Conservation (phyloP, 2,888 invertebrate species). For the Habrosyne pyritoides region DNA sequence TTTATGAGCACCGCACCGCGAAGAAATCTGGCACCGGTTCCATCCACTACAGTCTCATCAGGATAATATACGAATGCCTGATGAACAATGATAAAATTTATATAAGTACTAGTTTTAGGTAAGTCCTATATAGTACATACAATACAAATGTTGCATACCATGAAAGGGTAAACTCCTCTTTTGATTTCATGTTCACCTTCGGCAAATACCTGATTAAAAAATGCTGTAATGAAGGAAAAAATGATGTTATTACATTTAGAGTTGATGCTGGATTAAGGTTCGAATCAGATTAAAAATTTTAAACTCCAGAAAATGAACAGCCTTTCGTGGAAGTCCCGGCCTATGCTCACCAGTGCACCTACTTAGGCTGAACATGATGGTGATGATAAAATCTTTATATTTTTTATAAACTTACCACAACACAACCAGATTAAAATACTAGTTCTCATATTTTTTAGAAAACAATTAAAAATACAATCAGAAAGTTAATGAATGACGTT, state of each 20-base stretch:
- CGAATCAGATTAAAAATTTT: too few relatives aligned
- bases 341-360: neutral
- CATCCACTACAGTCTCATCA: conserved; percentile 58
- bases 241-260: neutral
- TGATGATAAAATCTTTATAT: neutral
- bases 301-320: too few relatives aligned
- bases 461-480: conserved; percentile 40
- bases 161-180: conserved; percentile 59
- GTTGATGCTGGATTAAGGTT: too few relatives aligned
- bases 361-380: neutral
- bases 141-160: conserved; percentile 52
- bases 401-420: conserved; percentile 51
- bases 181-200: conserved; percentile 57
- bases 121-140: too few relatives aligned
- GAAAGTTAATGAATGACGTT: conserved; percentile 47
- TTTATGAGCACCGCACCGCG: conserved; percentile 63
- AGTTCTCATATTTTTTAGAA: conserved; percentile 56
- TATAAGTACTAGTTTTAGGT: too few relatives aligned
- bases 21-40: conserved; percentile 49
- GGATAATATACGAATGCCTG: conserved; percentile 74
- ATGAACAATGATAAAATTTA: conserved; percentile 13
- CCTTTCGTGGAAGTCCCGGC: neutral
- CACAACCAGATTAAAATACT: conserved; percentile 49
- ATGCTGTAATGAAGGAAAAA: conserved; percentile 34
- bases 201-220: conserved; percentile 44